Evolutionary conservation across 2,797 vertebrate genomes (phyloP), one percentile per base, ranked within the genome.

Genomic region (Labeo calbasu): DNA sequence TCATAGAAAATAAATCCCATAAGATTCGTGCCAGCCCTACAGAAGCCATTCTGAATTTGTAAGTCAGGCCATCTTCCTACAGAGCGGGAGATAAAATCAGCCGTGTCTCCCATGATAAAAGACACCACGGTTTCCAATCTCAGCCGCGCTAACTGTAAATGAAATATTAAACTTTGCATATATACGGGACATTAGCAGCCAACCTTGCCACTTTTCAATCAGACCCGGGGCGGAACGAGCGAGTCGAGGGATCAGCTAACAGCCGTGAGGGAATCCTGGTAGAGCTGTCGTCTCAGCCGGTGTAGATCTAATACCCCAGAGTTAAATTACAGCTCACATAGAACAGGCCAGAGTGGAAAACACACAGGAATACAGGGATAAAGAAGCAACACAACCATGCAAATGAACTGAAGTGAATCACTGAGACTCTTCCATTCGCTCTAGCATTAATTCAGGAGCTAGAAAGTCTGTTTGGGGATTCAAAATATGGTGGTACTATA

Each of bases 91-190:
- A 77, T 79, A 57, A 79, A 86, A 84, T 84, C 57, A 55, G 53
- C 72, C 61, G 2, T 68, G 61, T 81, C 51, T 65, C 68, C 66
- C 69, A 50, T 77, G 81, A 83, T 43, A 78, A 77, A 76, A 84
- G 63, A 75, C 73, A 75, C 57, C 46, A 21, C 13, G 69, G 17
- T 87, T 90, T 86, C 83, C 79, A 87, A 84, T 88, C 88, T 72
- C 79, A 77, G 76, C 83, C 82, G 66, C 69, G 40, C 73, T 63
- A 70, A 72, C 43, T 88, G 53, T 77, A 80, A 89, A 92, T 91
- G 55, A 92, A 91, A 93, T 88, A 91, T 91, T 91, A 77, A 90
- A 85, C 86, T 88, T 82, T 90, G 88, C 89, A 91, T 92, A 90
- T 89, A 92, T 89, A 90, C 87, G 81, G 88, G 88, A 85, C 88